Base-by-base conservation (phyloP, 2,888 invertebrate genomes). In the Carcina quercana region DNA sequence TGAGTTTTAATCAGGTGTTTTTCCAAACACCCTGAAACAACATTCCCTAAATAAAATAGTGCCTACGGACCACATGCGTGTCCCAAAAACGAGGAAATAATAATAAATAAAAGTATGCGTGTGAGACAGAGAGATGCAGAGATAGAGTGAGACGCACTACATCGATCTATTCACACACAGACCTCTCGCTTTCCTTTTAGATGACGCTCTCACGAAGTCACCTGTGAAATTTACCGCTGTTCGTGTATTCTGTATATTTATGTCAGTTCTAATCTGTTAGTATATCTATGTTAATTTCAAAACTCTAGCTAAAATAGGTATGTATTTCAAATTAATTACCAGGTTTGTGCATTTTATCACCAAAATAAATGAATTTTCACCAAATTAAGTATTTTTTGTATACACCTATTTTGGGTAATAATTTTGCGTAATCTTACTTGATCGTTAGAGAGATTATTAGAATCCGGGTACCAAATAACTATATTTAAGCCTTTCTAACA, bases 131-230 rank as follows among this genome's bases (percentile, higher is more conserved):
- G 68, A 79, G 64, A 75, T 70, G 76, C 69, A 74, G 70, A 74
- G 68, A 76, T 47, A 78, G 59, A 55, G 36, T 68, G 59, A 75
- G 66, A 69, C 64, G 69, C 68, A 76, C 79, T 80, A 82, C 82
- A 80, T 79, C 78, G 74, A 79, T 74, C 78, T 69, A 71, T 66
- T 74, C 73, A 71, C 78, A 72, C 75, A 82, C 80, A 75, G 75
- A 80, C 83, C 82, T 80, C 69, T 47, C 48, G 53, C 50, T 42
- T 70, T 72, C 68, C 73, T 57, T 66, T 71, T 74, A 63, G 74
- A 68, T 49, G 73, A 65, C 40, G 73, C 72, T 55, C 70, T 82
- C 80, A 80, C 76, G 82, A 79, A 82, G 80, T 83, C 82, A 82
- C 82, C 82, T 83, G 80, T 63, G 80, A 78, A 73, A 80, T 72